Conservation (phyloP, 2,888 invertebrate species). For the Coelogynopora nodosa region DNA sequence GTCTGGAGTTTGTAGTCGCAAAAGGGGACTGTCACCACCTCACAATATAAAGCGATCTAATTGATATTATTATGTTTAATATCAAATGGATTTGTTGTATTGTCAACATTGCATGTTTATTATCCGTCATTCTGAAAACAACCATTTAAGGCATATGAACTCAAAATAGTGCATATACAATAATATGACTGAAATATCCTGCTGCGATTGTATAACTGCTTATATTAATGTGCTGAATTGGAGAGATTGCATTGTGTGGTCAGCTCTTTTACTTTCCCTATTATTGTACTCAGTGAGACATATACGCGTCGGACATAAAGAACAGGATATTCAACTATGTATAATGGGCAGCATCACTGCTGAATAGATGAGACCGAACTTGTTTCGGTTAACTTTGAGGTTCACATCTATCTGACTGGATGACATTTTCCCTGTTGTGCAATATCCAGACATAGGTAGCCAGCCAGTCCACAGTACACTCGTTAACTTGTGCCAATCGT, state of each 20-base stretch:
- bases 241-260: background rate
- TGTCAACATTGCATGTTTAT: background rate
- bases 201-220: background rate
- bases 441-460: background rate
- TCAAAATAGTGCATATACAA: background rate
- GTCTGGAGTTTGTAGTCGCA: background rate
- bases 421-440: background rate
- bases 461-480: background rate
- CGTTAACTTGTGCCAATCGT: background rate
- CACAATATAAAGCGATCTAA: background rate
- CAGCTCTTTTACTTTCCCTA: background rate
- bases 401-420: background rate
- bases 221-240: background rate
- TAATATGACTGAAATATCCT: background rate
- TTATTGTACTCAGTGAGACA: background rate
- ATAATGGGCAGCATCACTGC: background rate
- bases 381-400: background rate
- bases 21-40: background rate
- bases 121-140: background rate
- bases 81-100: background rate
- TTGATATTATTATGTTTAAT: background rate
- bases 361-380: background rate
- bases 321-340: background rate
- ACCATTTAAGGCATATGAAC: background rate
- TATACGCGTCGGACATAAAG: background rate